Base-by-base conservation (phyloP, 2,888 invertebrate species). In the Boloria selene region DNA sequence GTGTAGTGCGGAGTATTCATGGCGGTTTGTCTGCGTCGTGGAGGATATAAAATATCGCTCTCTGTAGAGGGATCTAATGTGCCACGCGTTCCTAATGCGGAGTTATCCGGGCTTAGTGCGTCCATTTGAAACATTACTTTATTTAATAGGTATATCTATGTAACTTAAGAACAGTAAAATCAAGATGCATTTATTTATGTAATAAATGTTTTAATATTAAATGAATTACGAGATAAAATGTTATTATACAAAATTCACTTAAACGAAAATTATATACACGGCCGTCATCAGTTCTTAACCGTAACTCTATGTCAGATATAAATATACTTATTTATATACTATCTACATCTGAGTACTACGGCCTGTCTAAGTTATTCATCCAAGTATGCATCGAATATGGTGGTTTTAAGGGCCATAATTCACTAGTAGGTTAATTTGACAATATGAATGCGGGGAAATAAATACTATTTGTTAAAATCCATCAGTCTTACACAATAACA, bases 11-110 rank as follows among this genome's bases (percentile, higher is more conserved):
- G 72, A 73, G 77, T 81, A 83, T 85, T 84, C 84, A 82, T 83
- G 71, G 80, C 76, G 77, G 72, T 74, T 74, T 70, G 73, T 68
- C 73, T 69, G 74, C 69, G 74, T 70, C 69, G 74, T 69, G 70
- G 81, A 82, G 81, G 77, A 76, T 78, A 77, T 87, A 82, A 87
- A 85, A 83, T 87, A 87, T 87, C 72, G 79, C 80, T 59, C 72
- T 59, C 77, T 77, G 69, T 61, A 74, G 74, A 79, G 85, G 87
- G 85, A 74, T 73, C 77, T 86, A 86, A 87, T 85, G 83, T 73
- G 74, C 73, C 73, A 72, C 70, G 59, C 59, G 59, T 31, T 17
- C 17, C 13, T 49, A 31, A 47, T 47, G 26, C 14, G 3, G 45
- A 16, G 47, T 59, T 44, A 38, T 7, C 44, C 44, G n/a, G n/a